Base-by-base conservation (phyloP, 2,113 vertebrate genomes). In the Oncorhynchus tshawytscha region DNA sequence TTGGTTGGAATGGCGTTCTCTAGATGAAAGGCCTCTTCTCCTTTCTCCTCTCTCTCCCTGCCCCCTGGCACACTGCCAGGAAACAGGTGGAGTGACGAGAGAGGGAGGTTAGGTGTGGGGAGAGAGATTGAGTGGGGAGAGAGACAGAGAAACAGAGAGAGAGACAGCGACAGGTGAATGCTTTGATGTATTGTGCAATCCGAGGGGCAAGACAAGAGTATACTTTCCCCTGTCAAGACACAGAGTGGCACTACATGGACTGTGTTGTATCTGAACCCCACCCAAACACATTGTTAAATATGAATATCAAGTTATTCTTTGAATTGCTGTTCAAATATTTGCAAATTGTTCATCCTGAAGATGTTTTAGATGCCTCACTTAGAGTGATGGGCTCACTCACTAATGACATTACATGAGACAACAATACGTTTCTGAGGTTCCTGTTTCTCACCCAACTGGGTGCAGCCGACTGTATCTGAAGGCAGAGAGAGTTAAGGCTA, bases 391-490 rank as follows among this genome's bases (percentile, higher is more conserved):
- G 16, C 27, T 68, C 29, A 7, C 67, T 34, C 67, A 39, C 1
- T 67, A 3, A 12, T 67, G 27, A 39, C n/a, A 68, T 7, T 20
- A 68, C 67, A 68, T n/a, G 16, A 39, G 67, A 68, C 27, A 69
- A 11, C 39, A 64, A 64, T 25, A 9, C 16, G 24, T 64, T 64
- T 64, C n/a, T 25, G 60, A 25, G 75, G 77, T 86, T 89, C 82
- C 77, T 72, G 67, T 91, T 85, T 86, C 82, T 84, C 72, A 88
- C 84, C 79, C 81, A 80, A 86, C 84, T 84, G 72, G 65, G 78
- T 73, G 82, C 85, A 90, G 76, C 86, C 80, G 85, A 91, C 82
- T 84, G 82, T 82, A 80, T 85, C 88, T 88, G 81, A 83, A 80
- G 84, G 82, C 73, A 80, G 72, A 67, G 73, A 54, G 15, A 18